These are phyloP conservation scores for Cinclus mexicanus DNA, from an alignment of 2,113 vertebrate species.

Conservation along the genomic window DNA sequence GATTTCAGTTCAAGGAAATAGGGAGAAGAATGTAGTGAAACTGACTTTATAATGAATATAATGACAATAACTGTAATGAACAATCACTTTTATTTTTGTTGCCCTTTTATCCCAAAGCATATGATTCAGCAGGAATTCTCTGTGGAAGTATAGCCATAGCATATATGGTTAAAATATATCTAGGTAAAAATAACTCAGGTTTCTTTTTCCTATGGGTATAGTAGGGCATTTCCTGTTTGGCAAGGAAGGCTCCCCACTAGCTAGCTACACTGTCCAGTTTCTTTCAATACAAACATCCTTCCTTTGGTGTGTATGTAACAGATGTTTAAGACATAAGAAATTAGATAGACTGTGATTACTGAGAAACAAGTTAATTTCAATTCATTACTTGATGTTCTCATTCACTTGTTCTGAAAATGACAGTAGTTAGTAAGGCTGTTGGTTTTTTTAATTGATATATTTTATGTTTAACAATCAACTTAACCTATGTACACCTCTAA, in stretches of 20 bases:
- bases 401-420: conserved; percentile 16
- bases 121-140: neutral
- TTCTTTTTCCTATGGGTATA: neutral
- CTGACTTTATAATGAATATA: neutral
- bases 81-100: neutral
- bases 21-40: neutral
- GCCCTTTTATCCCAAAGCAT: neutral
- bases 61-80: neutral
- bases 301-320: conserved; percentile 9
- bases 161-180: neutral
- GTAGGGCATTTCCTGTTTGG: neutral
- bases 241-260: neutral
- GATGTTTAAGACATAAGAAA: conserved; percentile 36
- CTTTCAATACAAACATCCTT: conserved; percentile 2
- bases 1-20: neutral
- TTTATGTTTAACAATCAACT: conserved; percentile 11
- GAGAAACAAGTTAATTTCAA: conserved; percentile 17
- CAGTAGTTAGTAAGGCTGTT: conserved; percentile 44
- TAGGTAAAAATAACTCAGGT: neutral
- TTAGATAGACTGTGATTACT: conserved; percentile 34
- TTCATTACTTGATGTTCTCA: conserved; percentile 35
- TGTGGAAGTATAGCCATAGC: neutral
- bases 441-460: conserved; percentile 31
- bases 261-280: neutral
- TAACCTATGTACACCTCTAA: conserved; percentile 20